phyloP scores from a whole-genome alignment of 2,888 invertebrate genomes.

The Onthophagus sagittarius region DNA sequence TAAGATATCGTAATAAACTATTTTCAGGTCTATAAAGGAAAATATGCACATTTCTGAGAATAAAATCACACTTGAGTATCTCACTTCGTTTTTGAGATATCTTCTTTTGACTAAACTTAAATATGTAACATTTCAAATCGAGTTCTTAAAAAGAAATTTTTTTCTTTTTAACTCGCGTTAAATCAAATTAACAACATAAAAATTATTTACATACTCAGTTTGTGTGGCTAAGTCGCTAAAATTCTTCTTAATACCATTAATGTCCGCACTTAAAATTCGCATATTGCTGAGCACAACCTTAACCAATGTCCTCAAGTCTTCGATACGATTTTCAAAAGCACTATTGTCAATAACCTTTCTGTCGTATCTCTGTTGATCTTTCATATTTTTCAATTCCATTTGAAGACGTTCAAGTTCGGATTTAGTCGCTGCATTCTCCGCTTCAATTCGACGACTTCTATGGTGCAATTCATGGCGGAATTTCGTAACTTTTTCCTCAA shows the following conservation, averaged over 20 bases:
- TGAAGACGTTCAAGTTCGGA: conserved; percentile 45
- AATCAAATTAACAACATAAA: too few relatives aligned
- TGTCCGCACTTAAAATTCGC: conserved; percentile 31
- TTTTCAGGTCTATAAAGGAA: too few relatives aligned
- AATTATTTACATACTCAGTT: conserved; percentile 30
- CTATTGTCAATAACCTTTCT: neutral
- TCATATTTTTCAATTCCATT: conserved; percentile 38
- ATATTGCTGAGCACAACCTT: conserved; percentile 34
- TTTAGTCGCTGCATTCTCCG: conserved; percentile 44
- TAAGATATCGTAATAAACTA: too few relatives aligned
- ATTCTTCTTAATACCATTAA: conserved; percentile 31
- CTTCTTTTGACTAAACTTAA: too few relatives aligned
- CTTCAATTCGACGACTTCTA: conserved; percentile 44
- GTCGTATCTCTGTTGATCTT: conserved; percentile 4
- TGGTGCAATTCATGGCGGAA: neutral
- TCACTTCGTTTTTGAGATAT: too few relatives aligned
- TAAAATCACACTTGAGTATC: too few relatives aligned
- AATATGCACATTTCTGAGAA: too few relatives aligned
- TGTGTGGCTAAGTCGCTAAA: conserved; percentile 28
- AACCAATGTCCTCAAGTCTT: conserved; percentile 33
- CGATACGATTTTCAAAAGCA: conserved; percentile 29
- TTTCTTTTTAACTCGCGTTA: too few relatives aligned
- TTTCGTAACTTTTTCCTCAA: neutral
- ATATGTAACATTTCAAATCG: too few relatives aligned
- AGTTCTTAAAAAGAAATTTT: too few relatives aligned